phyloP scores from a whole-genome alignment of 2,113 vertebrate species.

The Sakesphorus luctuosus region DNA sequence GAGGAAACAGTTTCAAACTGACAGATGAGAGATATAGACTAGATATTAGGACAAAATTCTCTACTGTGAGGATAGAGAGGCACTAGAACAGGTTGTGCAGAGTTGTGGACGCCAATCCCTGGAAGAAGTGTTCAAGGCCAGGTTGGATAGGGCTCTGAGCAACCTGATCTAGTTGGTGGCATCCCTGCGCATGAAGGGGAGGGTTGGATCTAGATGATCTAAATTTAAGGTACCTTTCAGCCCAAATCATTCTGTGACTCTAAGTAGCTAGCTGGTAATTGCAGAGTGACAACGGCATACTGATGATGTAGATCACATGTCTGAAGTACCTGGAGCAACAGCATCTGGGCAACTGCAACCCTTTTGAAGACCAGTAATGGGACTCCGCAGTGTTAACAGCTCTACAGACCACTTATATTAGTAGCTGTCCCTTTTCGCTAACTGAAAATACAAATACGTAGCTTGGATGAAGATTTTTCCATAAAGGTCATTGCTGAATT shows the following conservation, averaged over 20 bases:
- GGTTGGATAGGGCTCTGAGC: fast-evolving
- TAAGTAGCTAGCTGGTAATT: not conserved
- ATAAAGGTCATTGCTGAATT: not conserved
- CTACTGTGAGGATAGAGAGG: not conserved
- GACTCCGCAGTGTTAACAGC: not conserved
- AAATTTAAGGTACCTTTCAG: not conserved
- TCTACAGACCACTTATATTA: not conserved
- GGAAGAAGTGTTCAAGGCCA: not conserved
- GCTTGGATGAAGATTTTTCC: not conserved
- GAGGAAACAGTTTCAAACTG: not conserved
- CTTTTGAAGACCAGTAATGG: not conserved
- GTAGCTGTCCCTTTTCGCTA: not conserved
- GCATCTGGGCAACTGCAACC: not conserved
- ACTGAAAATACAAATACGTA: not conserved
- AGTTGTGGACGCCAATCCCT: not conserved
- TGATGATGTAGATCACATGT: fast-evolving
- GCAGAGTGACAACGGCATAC: not conserved
- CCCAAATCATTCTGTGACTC: not conserved
- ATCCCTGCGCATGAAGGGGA: not conserved
- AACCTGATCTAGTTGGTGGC: not conserved
- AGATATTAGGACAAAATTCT: not conserved
- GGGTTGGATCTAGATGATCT: not conserved
- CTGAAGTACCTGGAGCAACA: not conserved
- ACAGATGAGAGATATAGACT: not conserved
- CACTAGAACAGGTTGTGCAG: not conserved